These are phyloP conservation scores for Champsocephalus gunnari DNA, from an alignment of 2,797 vertebrate species.

Conservation along the genomic window DNA sequence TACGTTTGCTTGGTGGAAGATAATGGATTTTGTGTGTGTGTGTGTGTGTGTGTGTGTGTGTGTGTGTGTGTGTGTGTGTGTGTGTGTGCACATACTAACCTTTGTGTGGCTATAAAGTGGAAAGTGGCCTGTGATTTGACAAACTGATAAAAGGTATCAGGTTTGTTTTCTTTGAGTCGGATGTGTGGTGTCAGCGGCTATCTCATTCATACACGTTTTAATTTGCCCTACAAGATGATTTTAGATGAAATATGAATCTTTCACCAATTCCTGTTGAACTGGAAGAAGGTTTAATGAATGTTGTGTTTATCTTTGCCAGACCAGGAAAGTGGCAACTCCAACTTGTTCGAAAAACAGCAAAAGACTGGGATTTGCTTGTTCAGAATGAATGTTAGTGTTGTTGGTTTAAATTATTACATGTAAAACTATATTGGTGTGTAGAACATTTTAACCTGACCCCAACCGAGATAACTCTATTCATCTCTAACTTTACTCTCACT, in stretches of 20 bases:
- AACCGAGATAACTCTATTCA: too few species aligned
- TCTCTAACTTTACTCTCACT: too few species aligned
- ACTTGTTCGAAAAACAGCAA: neutral
- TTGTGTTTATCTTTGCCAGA: too few species aligned
- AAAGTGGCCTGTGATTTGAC: slow-evolving; percentile 51
- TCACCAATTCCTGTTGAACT: neutral
- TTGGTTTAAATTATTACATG: neutral
- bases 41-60: neutral
- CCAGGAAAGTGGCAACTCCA: neutral
- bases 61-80: neutral
- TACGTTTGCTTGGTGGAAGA: slow-evolving; percentile 23
- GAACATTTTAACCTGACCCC: neutral
- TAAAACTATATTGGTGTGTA: neutral
- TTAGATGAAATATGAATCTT: slow-evolving; percentile 1
- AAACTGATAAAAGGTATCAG: slow-evolving; percentile 54
- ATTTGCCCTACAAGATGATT: neutral
- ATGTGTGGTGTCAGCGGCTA: neutral
- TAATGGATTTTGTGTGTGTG: slow-evolving; percentile 39
- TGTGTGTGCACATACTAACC: slow-evolving; percentile 3
- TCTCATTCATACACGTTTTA: neutral
- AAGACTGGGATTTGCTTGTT: neutral
- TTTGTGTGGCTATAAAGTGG: slow-evolving; percentile 49
- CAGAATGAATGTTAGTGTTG: neutral
- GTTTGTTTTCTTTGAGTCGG: slow-evolving; percentile 59
- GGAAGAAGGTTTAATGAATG: neutral